phyloP scores from a whole-genome alignment of 1,140 invertebrate genomes.

The Brevipalpus yothersi region DNA sequence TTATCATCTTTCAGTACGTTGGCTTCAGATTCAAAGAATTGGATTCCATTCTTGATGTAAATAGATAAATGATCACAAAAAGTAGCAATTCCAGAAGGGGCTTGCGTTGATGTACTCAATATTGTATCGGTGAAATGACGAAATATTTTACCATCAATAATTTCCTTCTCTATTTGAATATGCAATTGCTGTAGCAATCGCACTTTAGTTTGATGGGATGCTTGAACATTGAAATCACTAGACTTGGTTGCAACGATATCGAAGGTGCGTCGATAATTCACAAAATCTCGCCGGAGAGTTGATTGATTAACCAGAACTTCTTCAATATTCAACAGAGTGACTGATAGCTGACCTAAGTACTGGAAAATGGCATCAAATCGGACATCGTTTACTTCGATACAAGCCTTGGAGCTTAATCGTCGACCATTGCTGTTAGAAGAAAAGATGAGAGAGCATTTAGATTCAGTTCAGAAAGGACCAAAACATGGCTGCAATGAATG shows the following conservation, averaged over 20 bases:
- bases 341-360: constrained; percentile 35
- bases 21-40: constrained; percentile 30
- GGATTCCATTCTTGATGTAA: constrained; percentile 37
- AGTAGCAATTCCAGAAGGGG: constrained; percentile 32
- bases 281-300: constrained; percentile 28
- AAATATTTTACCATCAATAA: constrained; percentile 8
- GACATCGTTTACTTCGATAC: background rate
- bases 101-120: constrained; percentile 36
- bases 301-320: constrained; percentile 34
- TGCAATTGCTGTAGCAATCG: background rate
- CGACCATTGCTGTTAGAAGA: background rate
- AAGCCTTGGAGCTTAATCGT: background rate
- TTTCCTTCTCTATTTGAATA: constrained; percentile 4
- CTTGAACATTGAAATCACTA: constrained; percentile 2
- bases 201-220: background rate
- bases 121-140: constrained; percentile 16
- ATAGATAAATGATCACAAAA: constrained; percentile 42
- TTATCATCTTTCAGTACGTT: constrained; percentile 19
- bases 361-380: constrained; percentile 29
- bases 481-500: background rate
- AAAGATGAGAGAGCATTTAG: background rate
- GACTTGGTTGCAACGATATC: background rate
- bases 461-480: background rate
- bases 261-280: constrained; percentile 8
- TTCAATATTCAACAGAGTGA: constrained; percentile 42